Conservation (phyloP, 1,140 invertebrate genomes). For the Gryllus bimaculatus region DNA sequence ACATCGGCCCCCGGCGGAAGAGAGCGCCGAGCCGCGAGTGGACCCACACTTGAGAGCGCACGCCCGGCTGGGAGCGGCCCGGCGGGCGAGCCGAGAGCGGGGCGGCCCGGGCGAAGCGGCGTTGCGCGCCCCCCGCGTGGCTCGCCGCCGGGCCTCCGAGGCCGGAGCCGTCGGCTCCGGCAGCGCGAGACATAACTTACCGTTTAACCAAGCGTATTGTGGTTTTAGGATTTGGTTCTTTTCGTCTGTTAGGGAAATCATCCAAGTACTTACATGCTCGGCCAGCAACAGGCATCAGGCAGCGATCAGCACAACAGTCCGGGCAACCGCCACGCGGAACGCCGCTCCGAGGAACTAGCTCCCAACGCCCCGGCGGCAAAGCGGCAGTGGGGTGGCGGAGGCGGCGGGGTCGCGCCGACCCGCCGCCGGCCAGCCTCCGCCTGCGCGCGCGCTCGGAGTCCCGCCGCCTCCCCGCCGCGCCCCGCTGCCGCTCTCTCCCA, state of each 20-base stretch:
- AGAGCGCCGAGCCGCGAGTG: background rate
- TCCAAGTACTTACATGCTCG: background rate
- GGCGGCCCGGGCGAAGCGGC: no score
- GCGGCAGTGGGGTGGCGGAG: no score
- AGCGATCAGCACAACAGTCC: background rate
- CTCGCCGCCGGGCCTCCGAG: background rate
- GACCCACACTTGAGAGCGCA: background rate
- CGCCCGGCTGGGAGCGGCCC: background rate
- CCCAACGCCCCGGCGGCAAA: no score
- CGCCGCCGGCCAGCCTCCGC: background rate
- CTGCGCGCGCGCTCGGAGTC: no score
- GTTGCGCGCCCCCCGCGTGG: no score
- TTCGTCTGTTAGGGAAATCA: constrained; percentile 42
- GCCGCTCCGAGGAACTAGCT: no score
- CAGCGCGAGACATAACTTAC: constrained; percentile 35
- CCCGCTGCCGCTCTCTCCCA: no score
- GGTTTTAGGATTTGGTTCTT: constrained; percentile 53
- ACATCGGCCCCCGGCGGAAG: background rate
- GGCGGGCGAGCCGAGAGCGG: no score
- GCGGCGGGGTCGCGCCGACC: background rate
- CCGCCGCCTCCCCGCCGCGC: no score
- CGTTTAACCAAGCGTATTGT: constrained; percentile 46
- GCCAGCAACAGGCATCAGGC: background rate
- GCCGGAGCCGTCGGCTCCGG: background rate
- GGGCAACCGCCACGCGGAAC: no score